phyloP scores from a whole-genome alignment of 2,113 vertebrate species.

The Probosciger aterrimus region DNA sequence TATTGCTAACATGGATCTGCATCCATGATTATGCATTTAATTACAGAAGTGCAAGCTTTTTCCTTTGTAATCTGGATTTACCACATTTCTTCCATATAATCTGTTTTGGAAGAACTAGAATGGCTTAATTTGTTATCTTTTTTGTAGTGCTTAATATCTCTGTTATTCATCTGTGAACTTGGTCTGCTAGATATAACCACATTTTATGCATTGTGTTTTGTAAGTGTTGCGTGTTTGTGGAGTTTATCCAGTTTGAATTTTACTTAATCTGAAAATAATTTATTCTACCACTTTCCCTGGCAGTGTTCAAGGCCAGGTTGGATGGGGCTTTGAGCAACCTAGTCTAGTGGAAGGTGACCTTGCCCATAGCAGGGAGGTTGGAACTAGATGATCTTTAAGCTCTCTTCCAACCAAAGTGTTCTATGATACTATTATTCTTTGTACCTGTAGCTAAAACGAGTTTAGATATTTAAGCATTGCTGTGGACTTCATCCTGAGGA shows the following conservation, averaged over 20 bases:
- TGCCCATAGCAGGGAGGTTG: neutral
- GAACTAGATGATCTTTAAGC: neutral
- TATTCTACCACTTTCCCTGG: neutral
- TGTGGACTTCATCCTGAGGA: neutral
- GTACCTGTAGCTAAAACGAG: neutral
- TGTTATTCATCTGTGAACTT: neutral
- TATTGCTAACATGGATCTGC: conserved; percentile 70
- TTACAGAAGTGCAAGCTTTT: conserved; percentile 63
- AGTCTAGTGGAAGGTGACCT: neutral
- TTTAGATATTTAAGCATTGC: neutral
- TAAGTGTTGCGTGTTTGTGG: neutral
- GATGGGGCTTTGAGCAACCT: neutral
- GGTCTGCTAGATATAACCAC: neutral
- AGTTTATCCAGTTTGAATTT: neutral
- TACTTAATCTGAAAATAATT: neutral
- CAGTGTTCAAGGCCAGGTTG: neutral
- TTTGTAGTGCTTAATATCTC: neutral
- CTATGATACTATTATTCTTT: neutral
- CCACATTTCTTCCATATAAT: neutral
- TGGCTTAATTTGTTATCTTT: neutral
- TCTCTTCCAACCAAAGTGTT: neutral
- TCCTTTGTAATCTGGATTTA: conserved; percentile 36
- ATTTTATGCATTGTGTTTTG: neutral
- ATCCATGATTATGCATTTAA: conserved; percentile 78
- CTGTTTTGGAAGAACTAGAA: conserved; percentile 10